These are phyloP conservation scores for Drosophila ironensis DNA, from an alignment of 1,140 invertebrate species.

Conservation along the genomic window DNA sequence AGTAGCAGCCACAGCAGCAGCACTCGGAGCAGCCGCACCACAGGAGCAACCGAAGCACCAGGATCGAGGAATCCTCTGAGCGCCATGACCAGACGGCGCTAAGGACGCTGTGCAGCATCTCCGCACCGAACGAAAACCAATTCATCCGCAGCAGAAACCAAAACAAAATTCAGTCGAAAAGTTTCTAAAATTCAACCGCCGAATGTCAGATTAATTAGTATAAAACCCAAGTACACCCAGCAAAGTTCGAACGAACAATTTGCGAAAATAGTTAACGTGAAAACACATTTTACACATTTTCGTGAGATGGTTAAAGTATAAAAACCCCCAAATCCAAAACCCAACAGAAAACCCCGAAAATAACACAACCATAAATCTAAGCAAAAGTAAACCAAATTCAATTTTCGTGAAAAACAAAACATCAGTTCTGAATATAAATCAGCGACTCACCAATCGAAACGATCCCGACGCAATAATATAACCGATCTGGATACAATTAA, in stretches of 20 bases:
- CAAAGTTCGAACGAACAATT: constrained; percentile 37
- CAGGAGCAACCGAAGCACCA: constrained; percentile 50
- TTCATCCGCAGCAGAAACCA: constrained; percentile 27
- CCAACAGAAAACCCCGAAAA: constrained; percentile 11
- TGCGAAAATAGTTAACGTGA: constrained; percentile 39
- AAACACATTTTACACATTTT: constrained; percentile 35
- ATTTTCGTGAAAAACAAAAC: constrained; percentile 16
- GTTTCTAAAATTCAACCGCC: constrained; percentile 50
- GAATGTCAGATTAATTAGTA: constrained; percentile 81
- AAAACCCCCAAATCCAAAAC: constrained; percentile 34
- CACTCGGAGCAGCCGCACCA: constrained; percentile 23
- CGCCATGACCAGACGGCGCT: constrained; percentile 60
- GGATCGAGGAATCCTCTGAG: constrained; percentile 46
- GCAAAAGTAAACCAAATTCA: constrained; percentile 31
- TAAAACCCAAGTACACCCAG: constrained; percentile 38
- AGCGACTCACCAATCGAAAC: constrained; percentile 5
- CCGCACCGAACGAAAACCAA: constrained; percentile 8
- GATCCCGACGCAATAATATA: background rate
- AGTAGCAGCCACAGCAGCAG: constrained; percentile 55
- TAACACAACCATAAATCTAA: background rate
- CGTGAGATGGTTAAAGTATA: constrained; percentile 61
- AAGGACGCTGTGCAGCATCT: constrained; percentile 64
- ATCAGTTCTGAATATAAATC: constrained; percentile 19
- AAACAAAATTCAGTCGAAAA: constrained; percentile 51
- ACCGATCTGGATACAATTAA: constrained; percentile 4